Conservation (phyloP, 2,113 vertebrate species). For the Miniopterus natalensis region DNA sequence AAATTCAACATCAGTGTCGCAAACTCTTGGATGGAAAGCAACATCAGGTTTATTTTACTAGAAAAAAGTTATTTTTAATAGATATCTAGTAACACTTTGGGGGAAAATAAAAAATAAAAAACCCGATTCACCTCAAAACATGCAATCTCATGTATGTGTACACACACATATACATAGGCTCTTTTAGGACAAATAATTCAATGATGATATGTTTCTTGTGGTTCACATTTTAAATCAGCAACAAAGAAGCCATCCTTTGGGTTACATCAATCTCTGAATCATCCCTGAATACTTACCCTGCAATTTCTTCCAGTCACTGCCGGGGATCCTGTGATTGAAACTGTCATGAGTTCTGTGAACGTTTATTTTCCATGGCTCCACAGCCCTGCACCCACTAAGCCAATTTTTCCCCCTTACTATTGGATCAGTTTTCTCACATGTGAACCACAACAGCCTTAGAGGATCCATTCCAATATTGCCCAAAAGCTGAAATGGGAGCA, state of each 20-base stretch:
- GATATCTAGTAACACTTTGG: neutral
- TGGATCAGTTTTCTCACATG: neutral
- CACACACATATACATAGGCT: neutral
- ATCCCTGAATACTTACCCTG: neutral
- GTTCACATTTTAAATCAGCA: neutral
- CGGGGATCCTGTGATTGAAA: slow-evolving; percentile 30
- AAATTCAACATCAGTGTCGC: slow-evolving; percentile 53
- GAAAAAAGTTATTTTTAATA: slow-evolving; percentile 10
- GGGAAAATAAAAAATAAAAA: slow-evolving; percentile 23
- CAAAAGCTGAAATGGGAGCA: slow-evolving; percentile 12
- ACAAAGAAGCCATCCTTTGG: neutral
- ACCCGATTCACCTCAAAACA: neutral
- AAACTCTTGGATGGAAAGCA: neutral
- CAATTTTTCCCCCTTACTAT: neutral
- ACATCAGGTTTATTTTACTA: slow-evolving; percentile 18
- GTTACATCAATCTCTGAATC: neutral
- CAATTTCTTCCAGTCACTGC: slow-evolving; percentile 30
- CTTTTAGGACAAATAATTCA: slow-evolving; percentile 12
- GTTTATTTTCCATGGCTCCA: slow-evolving; percentile 32
- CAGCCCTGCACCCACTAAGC: neutral
- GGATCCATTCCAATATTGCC: neutral
- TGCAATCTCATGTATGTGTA: neutral
- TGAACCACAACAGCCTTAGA: slow-evolving; percentile 8
- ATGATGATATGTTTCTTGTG: neutral
- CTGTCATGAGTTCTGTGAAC: slow-evolving; percentile 65